Evolutionary conservation across 2,888 invertebrate species (phyloP).

Genomic region (Pristionchus exspectatus): DNA sequence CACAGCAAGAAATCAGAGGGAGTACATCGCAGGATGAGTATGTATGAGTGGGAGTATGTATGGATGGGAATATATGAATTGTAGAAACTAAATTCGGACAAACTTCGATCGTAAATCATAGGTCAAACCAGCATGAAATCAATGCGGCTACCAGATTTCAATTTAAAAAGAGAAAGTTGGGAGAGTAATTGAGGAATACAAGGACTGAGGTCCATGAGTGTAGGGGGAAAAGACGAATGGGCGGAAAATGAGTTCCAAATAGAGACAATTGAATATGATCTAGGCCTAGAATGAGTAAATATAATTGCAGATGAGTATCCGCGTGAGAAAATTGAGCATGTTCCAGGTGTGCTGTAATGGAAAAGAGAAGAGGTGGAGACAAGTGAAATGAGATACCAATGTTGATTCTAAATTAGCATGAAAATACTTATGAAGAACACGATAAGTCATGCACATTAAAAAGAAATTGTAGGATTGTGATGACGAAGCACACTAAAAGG

Average conservation of each 20-base stretch:
- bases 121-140: background rate
- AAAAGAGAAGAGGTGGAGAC: background rate
- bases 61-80: background rate
- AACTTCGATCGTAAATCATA: slow-evolving; percentile 36
- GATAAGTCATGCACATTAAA: background rate
- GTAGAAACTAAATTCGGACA: slow-evolving; percentile 11
- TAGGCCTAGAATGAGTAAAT: background rate
- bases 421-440: background rate
- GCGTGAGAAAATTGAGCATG: slow-evolving; percentile 10
- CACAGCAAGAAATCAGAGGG: slow-evolving; percentile 7
- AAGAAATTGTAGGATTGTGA: background rate
- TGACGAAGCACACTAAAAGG: background rate
- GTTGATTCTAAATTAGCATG: background rate
- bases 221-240: background rate
- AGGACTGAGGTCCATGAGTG: slow-evolving; percentile 1
- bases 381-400: slow-evolving; percentile 2
- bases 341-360: slow-evolving; percentile 44
- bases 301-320: background rate
- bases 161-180: slow-evolving; percentile 11
- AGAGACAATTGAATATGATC: slow-evolving; percentile 5
- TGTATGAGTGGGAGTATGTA: slow-evolving; percentile 13
- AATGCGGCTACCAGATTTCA: slow-evolving; percentile 53
- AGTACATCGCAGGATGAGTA: background rate
- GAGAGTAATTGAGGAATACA: background rate
- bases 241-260: background rate